Evolutionary conservation across 2,113 vertebrate species (phyloP), one percentile per base, ranked within the genome.

Genomic region (Leptobrachium leishanense): DNA sequence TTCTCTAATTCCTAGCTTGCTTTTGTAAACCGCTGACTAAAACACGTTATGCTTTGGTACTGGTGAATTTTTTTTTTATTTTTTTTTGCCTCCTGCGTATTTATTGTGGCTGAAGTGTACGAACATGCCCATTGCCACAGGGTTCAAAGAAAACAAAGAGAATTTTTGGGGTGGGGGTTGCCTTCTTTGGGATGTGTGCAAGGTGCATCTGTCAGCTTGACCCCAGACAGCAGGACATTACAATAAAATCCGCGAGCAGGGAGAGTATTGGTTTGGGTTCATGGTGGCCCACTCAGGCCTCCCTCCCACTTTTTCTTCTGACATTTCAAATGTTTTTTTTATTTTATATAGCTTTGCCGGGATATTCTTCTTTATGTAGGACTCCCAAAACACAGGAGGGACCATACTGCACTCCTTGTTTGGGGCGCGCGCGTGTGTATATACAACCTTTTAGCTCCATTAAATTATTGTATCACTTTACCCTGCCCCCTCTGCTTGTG

Each of bases 401-500:
- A 10, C n/a, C 63, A 59, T 7, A 43, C 46, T 50, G 66, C 40
- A 66, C 20, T 31, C 20, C 20, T 31, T 31, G 20, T 69, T 31
- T 69, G 53, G 20, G 20, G 20, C 20, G 20, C 20, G 20, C 65
- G 46, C 8, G 46, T 31, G 41, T 71, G 64, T 13, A 15, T 15
- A 15, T 10, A 64, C 62, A 64, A 6, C 62, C 43, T 41, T 65
- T 75, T 67, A 46, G 63, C 53, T 68, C 57, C 12, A 42, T 50
- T 50, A 70, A 39, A 77, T 63, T 39, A 77, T 70, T 77, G 67
- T 70, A 77, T 77, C 76, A 63, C 75, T 77, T 71, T 77, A 77
- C 68, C 67, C 76, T 63, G 43, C 76, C 76, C 53, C 76, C 76
- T 77, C 76, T 53, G 44, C 53, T 69, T 54, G 68, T 8, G 62